These are phyloP conservation scores for Diarsia brunnea DNA, from an alignment of 2,888 invertebrate species.

Conservation along the genomic window DNA sequence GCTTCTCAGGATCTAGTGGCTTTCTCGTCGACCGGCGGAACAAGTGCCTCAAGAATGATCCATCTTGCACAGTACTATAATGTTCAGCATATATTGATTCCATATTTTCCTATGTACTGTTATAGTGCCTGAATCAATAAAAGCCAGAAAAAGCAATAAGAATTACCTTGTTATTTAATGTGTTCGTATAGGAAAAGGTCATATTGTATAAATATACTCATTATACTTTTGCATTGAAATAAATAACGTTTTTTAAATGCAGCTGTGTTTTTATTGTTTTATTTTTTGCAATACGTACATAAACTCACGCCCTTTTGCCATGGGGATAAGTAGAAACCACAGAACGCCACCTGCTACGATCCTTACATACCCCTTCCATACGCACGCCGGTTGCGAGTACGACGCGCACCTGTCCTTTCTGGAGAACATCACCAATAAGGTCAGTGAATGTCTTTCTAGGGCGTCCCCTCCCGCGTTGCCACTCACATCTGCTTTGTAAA, in stretches of 20 bases:
- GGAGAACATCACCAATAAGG: no score
- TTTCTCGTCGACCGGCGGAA: not conserved
- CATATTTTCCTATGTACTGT: slow-evolving; percentile 27
- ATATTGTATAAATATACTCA: slow-evolving; percentile 80
- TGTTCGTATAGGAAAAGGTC: slow-evolving; percentile 74
- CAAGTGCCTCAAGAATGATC: not conserved
- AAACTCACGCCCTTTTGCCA: no score
- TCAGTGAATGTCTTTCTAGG: no score
- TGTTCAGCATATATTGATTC: slow-evolving; percentile 5
- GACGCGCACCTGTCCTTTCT: no score
- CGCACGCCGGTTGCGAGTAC: no score
- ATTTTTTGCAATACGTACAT: no score
- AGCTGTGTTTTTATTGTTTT: slow-evolving; percentile 46
- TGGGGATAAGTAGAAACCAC: no score
- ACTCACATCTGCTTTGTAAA: no score
- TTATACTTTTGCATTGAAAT: slow-evolving; percentile 78
- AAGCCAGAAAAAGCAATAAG: slow-evolving; percentile 66
- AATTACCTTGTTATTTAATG: slow-evolving; percentile 66
- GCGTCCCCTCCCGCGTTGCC: no score
- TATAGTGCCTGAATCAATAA: slow-evolving; percentile 40
- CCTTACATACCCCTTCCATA: no score
- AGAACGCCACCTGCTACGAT: no score
- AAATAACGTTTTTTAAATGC: slow-evolving; percentile 72
- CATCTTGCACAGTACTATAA: slow-evolving; percentile 16
- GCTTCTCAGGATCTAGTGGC: not conserved